Percentiles rank a stretch among this genome's conserved stretches.
Evolutionary conservation across 2,797 vertebrate genomes (phyloP).

Genomic region (Cheirogaleus major): DNA sequence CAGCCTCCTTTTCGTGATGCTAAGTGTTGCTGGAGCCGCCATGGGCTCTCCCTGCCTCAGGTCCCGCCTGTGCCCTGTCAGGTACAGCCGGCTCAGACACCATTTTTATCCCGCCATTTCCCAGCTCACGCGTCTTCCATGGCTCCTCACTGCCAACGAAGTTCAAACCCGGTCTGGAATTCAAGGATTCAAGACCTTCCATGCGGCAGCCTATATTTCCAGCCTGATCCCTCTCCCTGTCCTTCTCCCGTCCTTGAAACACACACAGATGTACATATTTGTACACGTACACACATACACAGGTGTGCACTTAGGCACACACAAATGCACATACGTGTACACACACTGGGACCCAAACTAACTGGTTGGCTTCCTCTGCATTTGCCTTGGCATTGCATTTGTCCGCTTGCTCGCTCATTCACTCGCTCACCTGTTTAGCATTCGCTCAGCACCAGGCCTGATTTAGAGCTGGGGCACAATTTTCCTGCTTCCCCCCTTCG

Average conservation of each 20-base stretch:
- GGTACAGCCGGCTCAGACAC: not conserved
- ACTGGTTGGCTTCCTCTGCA: not conserved
- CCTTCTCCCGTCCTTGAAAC: not conserved
- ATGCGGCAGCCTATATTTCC: not conserved
- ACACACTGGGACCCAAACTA: not conserved
- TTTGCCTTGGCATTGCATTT: not conserved
- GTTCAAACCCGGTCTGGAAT: not conserved
- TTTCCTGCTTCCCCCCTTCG: not conserved
- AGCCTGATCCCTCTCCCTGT: not conserved
- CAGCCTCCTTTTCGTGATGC: not conserved
- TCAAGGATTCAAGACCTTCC: not conserved
- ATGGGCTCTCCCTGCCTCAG: not conserved
- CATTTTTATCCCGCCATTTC: not conserved
- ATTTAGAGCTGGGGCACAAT: not conserved
- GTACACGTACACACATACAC: not conserved
- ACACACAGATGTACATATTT: not conserved
- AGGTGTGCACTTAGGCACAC: not conserved
- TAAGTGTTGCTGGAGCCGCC: too few relatives aligned
- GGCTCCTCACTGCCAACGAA: not conserved
- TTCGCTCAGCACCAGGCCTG: not conserved
- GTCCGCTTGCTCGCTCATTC: not conserved
- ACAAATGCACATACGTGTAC: not conserved
- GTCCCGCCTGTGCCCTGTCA: not conserved
- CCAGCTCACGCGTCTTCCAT: not conserved
- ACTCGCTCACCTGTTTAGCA: not conserved